A percentile compares a stretch with the other conserved stretches of the same genome.
Conservation (phyloP, 2,888 invertebrate species). For the Andrena bucephala region DNA sequence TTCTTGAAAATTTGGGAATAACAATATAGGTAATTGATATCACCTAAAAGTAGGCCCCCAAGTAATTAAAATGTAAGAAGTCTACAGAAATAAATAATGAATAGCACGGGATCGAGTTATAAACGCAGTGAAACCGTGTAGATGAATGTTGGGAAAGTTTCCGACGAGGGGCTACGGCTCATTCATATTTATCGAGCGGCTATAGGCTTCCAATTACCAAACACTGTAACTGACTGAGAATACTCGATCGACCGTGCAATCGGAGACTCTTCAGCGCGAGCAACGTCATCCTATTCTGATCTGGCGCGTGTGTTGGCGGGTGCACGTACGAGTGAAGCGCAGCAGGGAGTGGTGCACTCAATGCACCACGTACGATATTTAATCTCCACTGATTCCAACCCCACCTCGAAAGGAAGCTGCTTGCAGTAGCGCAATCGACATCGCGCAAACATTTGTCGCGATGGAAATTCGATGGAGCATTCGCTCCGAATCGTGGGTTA, state of each 20-base stretch:
- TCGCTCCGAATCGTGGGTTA: too few relatives aligned
- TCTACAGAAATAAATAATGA: too few relatives aligned
- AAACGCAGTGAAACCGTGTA: too few relatives aligned
- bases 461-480: background rate
- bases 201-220: constrained; percentile 29
- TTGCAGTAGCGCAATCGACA: too few relatives aligned
- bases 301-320: background rate
- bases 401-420: too few relatives aligned
- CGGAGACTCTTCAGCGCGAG: constrained; percentile 6
- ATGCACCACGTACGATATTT: constrained; percentile 28
- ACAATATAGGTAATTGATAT: too few relatives aligned
- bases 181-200: constrained; percentile 55
- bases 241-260: constrained; percentile 44
- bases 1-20: too few relatives aligned
- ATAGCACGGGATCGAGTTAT: too few relatives aligned
- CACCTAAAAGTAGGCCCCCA: too few relatives aligned
- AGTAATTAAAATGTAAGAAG: too few relatives aligned
- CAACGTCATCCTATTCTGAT: constrained; percentile 19
- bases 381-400: background rate
- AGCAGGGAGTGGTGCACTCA: background rate
- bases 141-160: constrained; percentile 11
- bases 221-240: constrained; percentile 37
- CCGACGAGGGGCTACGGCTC: constrained; percentile 24
- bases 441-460: background rate
- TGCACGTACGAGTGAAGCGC: background rate